These are phyloP conservation scores for Ammodytes marinus DNA, from an alignment of 2,113 vertebrate genomes.

Conservation along the genomic window DNA sequence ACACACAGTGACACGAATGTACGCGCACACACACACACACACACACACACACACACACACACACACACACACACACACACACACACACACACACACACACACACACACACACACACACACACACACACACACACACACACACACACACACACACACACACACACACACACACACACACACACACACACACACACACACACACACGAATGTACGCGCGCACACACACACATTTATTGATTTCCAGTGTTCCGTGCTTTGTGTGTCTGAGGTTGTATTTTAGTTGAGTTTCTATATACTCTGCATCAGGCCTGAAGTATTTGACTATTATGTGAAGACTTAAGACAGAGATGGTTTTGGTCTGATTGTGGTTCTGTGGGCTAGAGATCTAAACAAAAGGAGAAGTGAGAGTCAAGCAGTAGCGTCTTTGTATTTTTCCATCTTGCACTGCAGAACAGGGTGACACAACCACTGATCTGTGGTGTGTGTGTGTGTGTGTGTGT, in stretches of 20 bases:
- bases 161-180: not conserved
- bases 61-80: not conserved
- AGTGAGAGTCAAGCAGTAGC: not conserved
- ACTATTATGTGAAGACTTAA: not conserved
- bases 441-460: not conserved
- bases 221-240: too few relatives aligned
- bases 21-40: not conserved
- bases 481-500: too few relatives aligned
- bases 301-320: too few relatives aligned
- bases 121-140: constrained; percentile 19
- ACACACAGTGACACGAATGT: not conserved
- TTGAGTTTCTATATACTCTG: not conserved
- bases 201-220: too few relatives aligned
- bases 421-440: not conserved
- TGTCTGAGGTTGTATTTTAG: not conserved
- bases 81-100: not conserved
- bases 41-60: not conserved
- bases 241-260: too few relatives aligned
- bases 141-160: not conserved
- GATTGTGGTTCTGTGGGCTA: not conserved
- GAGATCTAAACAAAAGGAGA: not conserved
- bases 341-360: not conserved
- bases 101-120: not conserved
- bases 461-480: not conserved
- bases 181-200: not conserved